Conservation (phyloP, 2,888 invertebrate species). For the Calephelis perditalis region DNA sequence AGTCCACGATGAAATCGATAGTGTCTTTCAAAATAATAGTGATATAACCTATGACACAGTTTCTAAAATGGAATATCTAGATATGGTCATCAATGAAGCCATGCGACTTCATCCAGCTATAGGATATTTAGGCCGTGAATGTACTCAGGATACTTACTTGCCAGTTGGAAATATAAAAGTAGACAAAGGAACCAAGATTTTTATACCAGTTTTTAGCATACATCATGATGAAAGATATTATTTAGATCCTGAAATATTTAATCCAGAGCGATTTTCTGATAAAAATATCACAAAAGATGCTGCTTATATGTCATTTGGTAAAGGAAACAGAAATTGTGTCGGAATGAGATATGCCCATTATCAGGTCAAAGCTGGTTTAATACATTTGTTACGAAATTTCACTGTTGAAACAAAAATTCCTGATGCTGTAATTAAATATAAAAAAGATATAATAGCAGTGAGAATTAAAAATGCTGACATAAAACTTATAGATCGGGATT, state of each 20-base stretch:
- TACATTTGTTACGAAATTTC: constrained; percentile 18
- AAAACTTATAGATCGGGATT: constrained; percentile 32
- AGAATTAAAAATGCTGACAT: constrained; percentile 41
- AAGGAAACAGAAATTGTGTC: constrained; percentile 68
- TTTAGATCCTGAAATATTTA: constrained; percentile 34
- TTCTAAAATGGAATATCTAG: constrained; percentile 30
- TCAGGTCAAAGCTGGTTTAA: constrained; percentile 37
- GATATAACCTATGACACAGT: constrained; percentile 46
- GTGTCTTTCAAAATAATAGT: constrained; percentile 36
- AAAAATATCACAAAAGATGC: constrained; percentile 43
- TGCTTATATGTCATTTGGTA: constrained; percentile 67
- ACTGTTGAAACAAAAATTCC: constrained; percentile 25
- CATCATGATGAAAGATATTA: constrained; percentile 51
- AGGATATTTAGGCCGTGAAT: constrained; percentile 44
- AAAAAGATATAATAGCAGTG: constrained; percentile 41
- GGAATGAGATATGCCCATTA: constrained; percentile 50
- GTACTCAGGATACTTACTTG: constrained; percentile 41
- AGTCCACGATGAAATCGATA: constrained; percentile 43
- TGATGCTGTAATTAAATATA: constrained; percentile 24
- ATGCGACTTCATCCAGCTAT: constrained; percentile 61
- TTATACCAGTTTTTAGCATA: constrained; percentile 32
- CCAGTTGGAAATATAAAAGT: constrained; percentile 40
- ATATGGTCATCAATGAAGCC: constrained; percentile 50
- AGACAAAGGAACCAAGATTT: constrained; percentile 33
- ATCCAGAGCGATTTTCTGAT: constrained; percentile 38